phyloP scores from a whole-genome alignment of 2,888 invertebrate species.

The Capitulum mitella region DNA sequence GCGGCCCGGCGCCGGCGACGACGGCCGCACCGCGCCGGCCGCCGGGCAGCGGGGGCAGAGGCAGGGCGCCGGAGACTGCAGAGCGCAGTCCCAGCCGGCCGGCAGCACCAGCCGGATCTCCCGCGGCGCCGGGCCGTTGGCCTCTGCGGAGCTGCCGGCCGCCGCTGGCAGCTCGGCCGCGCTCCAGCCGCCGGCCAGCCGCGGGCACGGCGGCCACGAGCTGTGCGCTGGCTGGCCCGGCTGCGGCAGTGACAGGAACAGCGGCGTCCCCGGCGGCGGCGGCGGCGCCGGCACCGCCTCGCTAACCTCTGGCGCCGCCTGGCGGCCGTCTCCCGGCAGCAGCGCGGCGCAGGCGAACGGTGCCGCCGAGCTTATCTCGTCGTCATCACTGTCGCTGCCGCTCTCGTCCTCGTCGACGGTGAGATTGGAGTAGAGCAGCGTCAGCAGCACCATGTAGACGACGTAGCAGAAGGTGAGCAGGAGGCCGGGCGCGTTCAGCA shows the following conservation, averaged over 20 bases:
- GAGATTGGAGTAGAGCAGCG: neutral
- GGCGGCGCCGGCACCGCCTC: too few species aligned
- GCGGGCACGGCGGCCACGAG: neutral
- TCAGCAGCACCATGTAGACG: neutral
- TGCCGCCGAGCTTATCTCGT: too few species aligned
- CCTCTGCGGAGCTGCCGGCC: neutral
- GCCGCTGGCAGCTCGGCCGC: too few species aligned
- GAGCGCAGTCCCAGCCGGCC: too few species aligned
- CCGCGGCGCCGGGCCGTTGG: neutral
- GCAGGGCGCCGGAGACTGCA: neutral
- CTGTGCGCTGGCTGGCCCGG: neutral
- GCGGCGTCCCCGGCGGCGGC: too few species aligned
- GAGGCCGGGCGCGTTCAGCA: slow-evolving; percentile 1
- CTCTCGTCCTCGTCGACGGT: neutral
- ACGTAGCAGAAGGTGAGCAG: neutral
- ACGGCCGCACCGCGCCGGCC: neutral
- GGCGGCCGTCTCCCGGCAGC: too few species aligned
- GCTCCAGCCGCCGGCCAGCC: neutral
- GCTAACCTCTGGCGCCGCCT: too few species aligned
- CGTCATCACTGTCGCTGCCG: too few species aligned
- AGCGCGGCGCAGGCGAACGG: too few species aligned
- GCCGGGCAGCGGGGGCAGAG: too few species aligned
- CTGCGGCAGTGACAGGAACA: neutral
- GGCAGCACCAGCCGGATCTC: neutral
- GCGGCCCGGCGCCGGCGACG: too few species aligned